Evolutionary conservation across 2,113 vertebrate species (phyloP), one percentile per base, ranked within the genome.

Genomic region (Miniopterus natalensis): DNA sequence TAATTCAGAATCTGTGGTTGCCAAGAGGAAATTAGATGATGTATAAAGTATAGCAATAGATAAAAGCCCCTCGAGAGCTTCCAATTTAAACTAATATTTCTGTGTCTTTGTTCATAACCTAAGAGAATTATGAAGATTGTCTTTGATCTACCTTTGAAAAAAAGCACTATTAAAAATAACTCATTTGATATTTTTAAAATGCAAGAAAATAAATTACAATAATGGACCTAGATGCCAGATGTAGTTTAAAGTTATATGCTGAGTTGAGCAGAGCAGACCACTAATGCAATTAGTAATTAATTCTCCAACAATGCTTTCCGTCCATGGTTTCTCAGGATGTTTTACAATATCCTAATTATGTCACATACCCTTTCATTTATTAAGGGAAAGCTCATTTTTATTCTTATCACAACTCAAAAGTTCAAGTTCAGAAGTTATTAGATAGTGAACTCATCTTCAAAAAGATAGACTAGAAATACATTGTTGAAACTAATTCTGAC

Each of bases 61-160:
- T 78, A 92, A 18, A 92, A 92, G 92, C 40, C 77, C 51, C 78
- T 78, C 2, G 21, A 79, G 75, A 57, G 3, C 78, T 96, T 96
- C 23, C 31, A 78, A 27, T 80, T 94, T 87, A 90, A 20, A 96
- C 49, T 70, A 71, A 84, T 94, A 92, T 90, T 88, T 90, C 80
- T 92, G 63, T 95, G 36, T 49, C 80, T 96, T 95, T 71, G 65
- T 59, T 94, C 21, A 90, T 92, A 63, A 78, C 71, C 59, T 47
- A 65, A 59, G 70, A 90, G 47, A 84, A 92, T 78, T 88, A 87
- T 29, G 42, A 71, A 92, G 77, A 93, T 92, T 87, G 49, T 79
- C 87, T 95, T 95, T 92, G 84, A 63, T 45, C n/a, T 90, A 51
- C 14, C 59, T 90, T 95, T 95, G 75, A 87, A 94, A 40, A 61